These are phyloP conservation scores for Stegastes partitus DNA, from an alignment of 2,113 vertebrate genomes.

Conservation along the genomic window DNA sequence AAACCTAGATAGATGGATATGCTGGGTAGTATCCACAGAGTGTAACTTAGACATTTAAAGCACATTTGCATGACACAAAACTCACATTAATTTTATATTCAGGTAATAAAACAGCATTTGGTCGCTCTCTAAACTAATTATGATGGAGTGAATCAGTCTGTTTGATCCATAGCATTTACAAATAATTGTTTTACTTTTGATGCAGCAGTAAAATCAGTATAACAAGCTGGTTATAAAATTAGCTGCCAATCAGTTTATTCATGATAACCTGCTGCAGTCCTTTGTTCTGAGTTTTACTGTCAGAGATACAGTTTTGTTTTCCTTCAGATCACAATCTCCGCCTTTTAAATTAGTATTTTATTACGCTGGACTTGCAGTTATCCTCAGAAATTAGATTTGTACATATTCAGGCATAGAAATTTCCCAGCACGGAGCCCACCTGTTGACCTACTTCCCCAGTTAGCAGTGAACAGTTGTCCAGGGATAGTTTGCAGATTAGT, in stretches of 20 bases:
- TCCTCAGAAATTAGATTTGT: constrained; percentile 16
- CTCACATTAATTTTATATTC: not conserved
- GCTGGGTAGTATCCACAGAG: not conserved
- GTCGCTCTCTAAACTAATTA: not conserved
- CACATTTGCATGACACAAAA: not conserved
- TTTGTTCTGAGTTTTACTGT: not conserved
- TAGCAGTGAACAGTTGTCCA: constrained; percentile 69
- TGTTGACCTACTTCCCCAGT: constrained; percentile 76
- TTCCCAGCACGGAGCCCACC: constrained; percentile 51
- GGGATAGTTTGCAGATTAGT: constrained; percentile 71
- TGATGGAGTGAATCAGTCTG: not conserved
- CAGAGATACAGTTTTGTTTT: not conserved
- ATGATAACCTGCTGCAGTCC: not conserved
- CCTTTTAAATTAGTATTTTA: not conserved
- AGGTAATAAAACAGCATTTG: too few species aligned
- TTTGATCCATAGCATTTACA: not conserved
- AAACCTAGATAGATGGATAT: constrained; percentile 7
- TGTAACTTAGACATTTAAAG: constrained; percentile 4
- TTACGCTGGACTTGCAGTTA: not conserved
- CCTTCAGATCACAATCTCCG: not conserved
- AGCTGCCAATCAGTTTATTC: not conserved
- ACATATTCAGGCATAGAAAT: constrained; percentile 13
- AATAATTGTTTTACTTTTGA: not conserved
- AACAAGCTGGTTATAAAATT: not conserved
- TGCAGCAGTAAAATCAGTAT: not conserved